These are phyloP conservation scores for Psilopogon haemacephalus DNA, from an alignment of 2,113 vertebrate genomes.

Conservation along the genomic window DNA sequence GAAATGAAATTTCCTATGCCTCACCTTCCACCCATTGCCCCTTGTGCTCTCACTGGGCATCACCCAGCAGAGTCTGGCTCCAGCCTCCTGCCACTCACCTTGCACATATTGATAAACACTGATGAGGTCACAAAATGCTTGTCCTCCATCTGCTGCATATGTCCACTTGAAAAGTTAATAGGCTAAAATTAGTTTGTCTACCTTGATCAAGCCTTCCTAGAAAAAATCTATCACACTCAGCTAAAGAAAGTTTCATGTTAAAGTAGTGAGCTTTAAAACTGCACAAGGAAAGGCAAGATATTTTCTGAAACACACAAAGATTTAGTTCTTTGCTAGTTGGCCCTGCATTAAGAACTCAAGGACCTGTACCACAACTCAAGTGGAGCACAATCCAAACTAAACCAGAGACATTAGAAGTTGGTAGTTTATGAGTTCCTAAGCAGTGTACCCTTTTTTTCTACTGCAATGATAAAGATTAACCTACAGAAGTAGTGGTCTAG, in stretches of 20 bases:
- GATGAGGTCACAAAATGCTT: no score
- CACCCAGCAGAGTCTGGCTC: no score
- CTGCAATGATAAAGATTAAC: neutral
- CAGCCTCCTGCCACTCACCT: no score
- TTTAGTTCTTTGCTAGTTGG: neutral
- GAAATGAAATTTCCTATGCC: no score
- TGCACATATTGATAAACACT: no score
- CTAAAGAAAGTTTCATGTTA: neutral
- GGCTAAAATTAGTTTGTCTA: neutral
- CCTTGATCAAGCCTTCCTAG: neutral
- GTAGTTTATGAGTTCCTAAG: neutral
- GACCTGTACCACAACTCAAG: neutral
- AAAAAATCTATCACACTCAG: neutral
- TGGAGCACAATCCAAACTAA: neutral
- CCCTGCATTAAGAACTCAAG: neutral
- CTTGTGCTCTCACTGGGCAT: no score
- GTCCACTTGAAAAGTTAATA: neutral
- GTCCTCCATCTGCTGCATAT: neutral
- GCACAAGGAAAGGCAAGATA: neutral
- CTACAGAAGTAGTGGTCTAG: neutral
- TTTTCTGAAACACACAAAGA: neutral
- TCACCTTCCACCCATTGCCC: no score
- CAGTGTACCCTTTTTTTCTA: neutral
- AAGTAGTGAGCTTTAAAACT: neutral
- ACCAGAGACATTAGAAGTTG: neutral